Evolutionary conservation across 2,888 invertebrate genomes (phyloP).

Genomic region (Megamerina dolium): DNA sequence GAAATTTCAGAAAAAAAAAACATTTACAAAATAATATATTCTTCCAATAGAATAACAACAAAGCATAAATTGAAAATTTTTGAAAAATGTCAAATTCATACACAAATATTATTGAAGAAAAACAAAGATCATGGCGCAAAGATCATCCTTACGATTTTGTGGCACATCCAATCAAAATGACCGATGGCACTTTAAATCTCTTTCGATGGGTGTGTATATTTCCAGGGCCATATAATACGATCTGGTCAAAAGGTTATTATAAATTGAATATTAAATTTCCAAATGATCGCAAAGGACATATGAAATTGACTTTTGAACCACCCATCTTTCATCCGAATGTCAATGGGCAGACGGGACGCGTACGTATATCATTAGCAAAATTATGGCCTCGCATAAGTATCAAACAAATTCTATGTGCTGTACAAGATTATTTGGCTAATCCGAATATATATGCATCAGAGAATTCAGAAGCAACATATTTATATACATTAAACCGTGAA

Average conservation of each 20-base stretch:
- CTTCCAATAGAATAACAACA: too few relatives aligned
- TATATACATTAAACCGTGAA: slow-evolving; percentile 3
- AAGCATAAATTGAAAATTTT: too few relatives aligned
- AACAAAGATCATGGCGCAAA: slow-evolving; percentile 14
- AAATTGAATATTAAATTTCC: slow-evolving; percentile 10
- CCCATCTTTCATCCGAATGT: slow-evolving; percentile 21
- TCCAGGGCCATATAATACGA: slow-evolving; percentile 10
- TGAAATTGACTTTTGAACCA: background rate
- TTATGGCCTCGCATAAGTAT: slow-evolving; percentile 12
- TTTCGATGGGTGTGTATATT: slow-evolving; percentile 11
- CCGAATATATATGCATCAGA: slow-evolving; percentile 10
- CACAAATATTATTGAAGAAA: slow-evolving; percentile 7
- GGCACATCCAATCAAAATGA: slow-evolving; percentile 5
- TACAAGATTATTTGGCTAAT: slow-evolving; percentile 16
- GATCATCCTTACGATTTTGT: slow-evolving; percentile 14
- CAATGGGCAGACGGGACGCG: background rate
- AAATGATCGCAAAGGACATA: background rate
- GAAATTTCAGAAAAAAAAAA: too few relatives aligned
- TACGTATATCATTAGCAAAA: slow-evolving; percentile 4
- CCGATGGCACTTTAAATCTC: slow-evolving; percentile 15
- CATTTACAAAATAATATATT: too few relatives aligned
- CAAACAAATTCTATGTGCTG: slow-evolving; percentile 13
- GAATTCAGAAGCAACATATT: slow-evolving; percentile 5
- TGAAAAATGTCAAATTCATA: slow-evolving; percentile 10
- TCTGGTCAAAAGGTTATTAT: slow-evolving; percentile 6